phyloP scores from a whole-genome alignment of 2,888 invertebrate genomes.

The Subacronicta megacephala region DNA sequence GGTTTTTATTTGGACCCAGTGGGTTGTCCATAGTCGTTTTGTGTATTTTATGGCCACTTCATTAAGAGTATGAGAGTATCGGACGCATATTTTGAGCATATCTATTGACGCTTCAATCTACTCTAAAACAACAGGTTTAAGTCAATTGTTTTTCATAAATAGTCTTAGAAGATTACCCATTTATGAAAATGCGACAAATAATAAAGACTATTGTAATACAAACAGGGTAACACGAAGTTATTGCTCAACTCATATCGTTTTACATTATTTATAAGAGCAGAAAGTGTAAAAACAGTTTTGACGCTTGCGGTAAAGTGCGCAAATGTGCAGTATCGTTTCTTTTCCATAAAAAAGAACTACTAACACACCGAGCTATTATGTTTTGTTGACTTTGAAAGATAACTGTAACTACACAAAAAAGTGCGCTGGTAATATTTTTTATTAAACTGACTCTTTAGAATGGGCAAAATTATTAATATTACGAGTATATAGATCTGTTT shows the following conservation, averaged over 20 bases:
- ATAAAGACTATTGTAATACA: background rate
- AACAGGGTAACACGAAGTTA: slow-evolving; percentile 4
- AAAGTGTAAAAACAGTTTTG: slow-evolving; percentile 49
- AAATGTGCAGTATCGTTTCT: slow-evolving; percentile 30
- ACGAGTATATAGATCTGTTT: slow-evolving; percentile 11
- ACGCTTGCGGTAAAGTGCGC: slow-evolving; percentile 38
- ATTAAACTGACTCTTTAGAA: slow-evolving; percentile 8
- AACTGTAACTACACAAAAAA: slow-evolving; percentile 23
- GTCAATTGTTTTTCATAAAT: slow-evolving; percentile 3
- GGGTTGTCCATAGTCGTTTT: slow-evolving; percentile 82
- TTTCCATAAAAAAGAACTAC: slow-evolving; percentile 25
- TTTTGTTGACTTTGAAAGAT: slow-evolving; percentile 41
- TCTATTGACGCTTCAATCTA: slow-evolving; percentile 77
- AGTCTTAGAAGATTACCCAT: no score
- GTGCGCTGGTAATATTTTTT: slow-evolving; percentile 12
- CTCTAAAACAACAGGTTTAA: slow-evolving; percentile 28
- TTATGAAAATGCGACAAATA: no score
- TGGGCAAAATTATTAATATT: background rate
- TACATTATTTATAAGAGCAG: slow-evolving; percentile 38
- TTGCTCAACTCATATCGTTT: slow-evolving; percentile 17
- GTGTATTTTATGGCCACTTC: slow-evolving; percentile 84
- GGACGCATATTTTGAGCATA: slow-evolving; percentile 69
- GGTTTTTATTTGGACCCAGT: slow-evolving; percentile 79
- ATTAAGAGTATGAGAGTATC: slow-evolving; percentile 76
- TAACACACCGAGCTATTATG: slow-evolving; percentile 34